Base-by-base conservation (phyloP, 2,888 invertebrate genomes). In the Sacculina carcini region DNA sequence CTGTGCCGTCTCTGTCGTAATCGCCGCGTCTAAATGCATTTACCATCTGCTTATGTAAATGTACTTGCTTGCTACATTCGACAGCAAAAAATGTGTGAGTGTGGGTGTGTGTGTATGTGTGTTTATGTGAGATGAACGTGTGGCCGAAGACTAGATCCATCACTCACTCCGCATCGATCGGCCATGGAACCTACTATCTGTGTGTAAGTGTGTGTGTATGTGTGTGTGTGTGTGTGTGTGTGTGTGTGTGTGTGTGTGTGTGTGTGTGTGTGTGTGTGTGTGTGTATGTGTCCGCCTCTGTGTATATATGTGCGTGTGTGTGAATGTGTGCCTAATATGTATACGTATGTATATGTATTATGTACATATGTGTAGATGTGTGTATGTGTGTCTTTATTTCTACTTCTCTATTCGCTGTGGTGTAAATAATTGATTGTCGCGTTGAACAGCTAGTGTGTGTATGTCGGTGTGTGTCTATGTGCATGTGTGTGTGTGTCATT, bases 231-330 rank as follows among this genome's bases (percentile, higher is more conserved):
- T 40, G 10, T 40, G 9, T 40, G 40, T 40, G 10, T 16, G 16
- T 44, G 44, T 44, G 44, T 44, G 44, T 19, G 44, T 44, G 44
- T 44, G 21, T 44, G 44, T 44, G 44, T 44, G 44, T 44, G 21
- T 19, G 44, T 44, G 44, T 44, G 44, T 44, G 21, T 19, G 44
- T 44, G 44, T 44, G 44, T 44, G 44, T 44, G 44, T 44, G 44
- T 44, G 4, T 3, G 12, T 16, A 28, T 2, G 19, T 6, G 34
- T 34, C 12, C n/a, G 34, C n/a, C 12, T 34, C 12, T 34, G 34
- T 34, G 34, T 34, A n/a, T 34, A n/a, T 34, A n/a, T 34, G 34
- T 34, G 34, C n/a, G 34, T 34, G 34, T 34, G 34, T 34, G 34
- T 34, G 34, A 12, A n/a, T 34, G 34, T 34, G 34, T 34, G 34